Evolutionary conservation across 2,797 vertebrate genomes (phyloP).

Genomic region (Decapterus maruadsi): DNA sequence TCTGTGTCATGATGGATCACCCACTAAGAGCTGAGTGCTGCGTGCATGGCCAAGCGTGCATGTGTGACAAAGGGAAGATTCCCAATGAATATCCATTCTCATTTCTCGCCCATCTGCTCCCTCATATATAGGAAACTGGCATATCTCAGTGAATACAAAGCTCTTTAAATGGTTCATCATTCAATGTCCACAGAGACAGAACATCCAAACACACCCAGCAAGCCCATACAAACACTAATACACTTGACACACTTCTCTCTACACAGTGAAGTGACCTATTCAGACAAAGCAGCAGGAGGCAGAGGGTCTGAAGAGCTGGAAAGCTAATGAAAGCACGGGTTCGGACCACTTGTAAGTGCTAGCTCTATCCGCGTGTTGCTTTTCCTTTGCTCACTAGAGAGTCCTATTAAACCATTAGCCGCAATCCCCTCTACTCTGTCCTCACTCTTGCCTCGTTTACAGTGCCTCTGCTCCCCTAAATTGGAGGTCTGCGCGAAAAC

Average conservation of each 20-base stretch:
- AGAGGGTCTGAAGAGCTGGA: conserved; percentile 63
- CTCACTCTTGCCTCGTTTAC: conserved; percentile 43
- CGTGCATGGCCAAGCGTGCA: conserved; percentile 69
- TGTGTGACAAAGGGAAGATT: conserved; percentile 78
- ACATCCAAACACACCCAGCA: conserved; percentile 74
- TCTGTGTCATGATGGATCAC: conserved; percentile 83
- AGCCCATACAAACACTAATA: conserved; percentile 62
- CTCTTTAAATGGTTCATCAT: conserved; percentile 78
- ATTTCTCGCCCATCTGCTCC: conserved; percentile 83
- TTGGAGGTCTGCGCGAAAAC: conserved; percentile 61
- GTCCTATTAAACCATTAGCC: conserved; percentile 78
- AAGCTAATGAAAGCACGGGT: conserved; percentile 73
- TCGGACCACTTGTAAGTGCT: conserved; percentile 67
- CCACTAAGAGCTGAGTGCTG: conserved; percentile 63
- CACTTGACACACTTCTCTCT: conserved; percentile 80
- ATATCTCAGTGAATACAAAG: conserved; percentile 70
- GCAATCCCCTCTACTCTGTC: conserved; percentile 40
- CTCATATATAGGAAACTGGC: conserved; percentile 69
- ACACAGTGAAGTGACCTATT: conserved; percentile 75
- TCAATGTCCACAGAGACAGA: conserved; percentile 72
- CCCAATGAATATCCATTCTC: conserved; percentile 80
- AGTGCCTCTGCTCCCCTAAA: conserved; percentile 51
- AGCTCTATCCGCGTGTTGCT: conserved; percentile 59
- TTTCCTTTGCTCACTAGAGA: conserved; percentile 69
- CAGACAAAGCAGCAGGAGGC: conserved; percentile 76